Conservation (phyloP, 2,888 invertebrate species). For the Trissolcus brochymenae region DNA sequence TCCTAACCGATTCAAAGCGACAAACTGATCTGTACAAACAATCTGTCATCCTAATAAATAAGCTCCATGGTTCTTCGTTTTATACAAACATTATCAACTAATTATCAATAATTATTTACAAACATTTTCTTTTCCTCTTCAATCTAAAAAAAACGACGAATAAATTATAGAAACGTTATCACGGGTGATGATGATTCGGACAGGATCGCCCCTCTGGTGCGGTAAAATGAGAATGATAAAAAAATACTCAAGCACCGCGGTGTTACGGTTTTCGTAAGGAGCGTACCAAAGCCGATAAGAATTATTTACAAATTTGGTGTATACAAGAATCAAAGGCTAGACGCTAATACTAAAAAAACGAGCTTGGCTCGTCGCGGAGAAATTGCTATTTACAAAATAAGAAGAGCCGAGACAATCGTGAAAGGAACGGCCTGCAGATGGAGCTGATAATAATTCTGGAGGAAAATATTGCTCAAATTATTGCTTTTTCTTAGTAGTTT, state of each 20-base stretch:
- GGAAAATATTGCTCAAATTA: no score
- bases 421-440: slow-evolving; percentile 6
- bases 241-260: slow-evolving; percentile 47
- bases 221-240: slow-evolving; percentile 1
- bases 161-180: no score
- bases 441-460: no score
- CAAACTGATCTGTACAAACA: slow-evolving; percentile 34
- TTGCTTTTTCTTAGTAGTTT: no score
- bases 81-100: slow-evolving; percentile 44
- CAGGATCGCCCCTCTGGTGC: background rate
- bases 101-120: slow-evolving; percentile 40
- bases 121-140: slow-evolving; percentile 6
- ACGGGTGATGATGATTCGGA: background rate
- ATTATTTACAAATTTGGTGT: slow-evolving; percentile 54
- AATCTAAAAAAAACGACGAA: background rate
- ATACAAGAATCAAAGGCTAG: slow-evolving; percentile 41
- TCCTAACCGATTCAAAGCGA: no score
- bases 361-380: slow-evolving; percentile 36
- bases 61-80: slow-evolving; percentile 28
- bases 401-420: slow-evolving; percentile 54
- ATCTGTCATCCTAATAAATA: slow-evolving; percentile 38
- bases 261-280: slow-evolving; percentile 32
- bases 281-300: slow-evolving; percentile 51
- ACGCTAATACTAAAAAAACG: slow-evolving; percentile 48
- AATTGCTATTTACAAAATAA: slow-evolving; percentile 65